A percentile compares a stretch with the other conserved stretches of the same genome.
These are phyloP conservation scores for Luffia ferchaultella DNA, from an alignment of 2,888 invertebrate species.

Conservation along the genomic window DNA sequence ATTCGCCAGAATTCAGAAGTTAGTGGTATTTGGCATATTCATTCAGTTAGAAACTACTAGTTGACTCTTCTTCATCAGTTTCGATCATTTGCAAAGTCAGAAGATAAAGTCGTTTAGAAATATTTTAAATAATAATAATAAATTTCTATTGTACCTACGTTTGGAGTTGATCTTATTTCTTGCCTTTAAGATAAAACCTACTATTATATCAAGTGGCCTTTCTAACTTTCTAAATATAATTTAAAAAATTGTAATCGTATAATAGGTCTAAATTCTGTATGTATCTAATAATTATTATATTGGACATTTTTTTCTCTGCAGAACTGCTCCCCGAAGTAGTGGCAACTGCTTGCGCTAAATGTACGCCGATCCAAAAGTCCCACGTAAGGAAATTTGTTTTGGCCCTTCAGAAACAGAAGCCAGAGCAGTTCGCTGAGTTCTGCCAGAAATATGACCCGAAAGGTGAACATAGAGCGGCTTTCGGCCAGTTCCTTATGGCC, in stretches of 20 bases:
- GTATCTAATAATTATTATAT: too few relatives aligned
- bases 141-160: too few relatives aligned
- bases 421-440: slow-evolving; percentile 31
- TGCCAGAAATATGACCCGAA: slow-evolving; percentile 40
- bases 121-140: too few relatives aligned
- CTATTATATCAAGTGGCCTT: too few relatives aligned
- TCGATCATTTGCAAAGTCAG: too few relatives aligned
- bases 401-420: slow-evolving; percentile 32
- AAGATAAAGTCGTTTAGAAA: too few relatives aligned
- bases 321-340: slow-evolving; percentile 46
- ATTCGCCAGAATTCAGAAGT: slow-evolving; percentile 40
- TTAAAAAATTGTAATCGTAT: too few relatives aligned
- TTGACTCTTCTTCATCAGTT: too few relatives aligned
- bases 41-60: neutral
- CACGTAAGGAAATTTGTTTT: slow-evolving; percentile 37
- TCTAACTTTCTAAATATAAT: too few relatives aligned
- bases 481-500: slow-evolving; percentile 18
- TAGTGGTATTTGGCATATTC: slow-evolving; percentile 17
- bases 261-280: too few relatives aligned
- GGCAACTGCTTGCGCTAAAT: slow-evolving; percentile 41
- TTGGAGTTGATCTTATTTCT: too few relatives aligned
- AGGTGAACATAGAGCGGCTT: slow-evolving; percentile 34
- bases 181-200: too few relatives aligned
- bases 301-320: slow-evolving; percentile 19
- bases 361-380: slow-evolving; percentile 30